A percentile compares a stretch with the other conserved stretches of the same genome.
phyloP scores from a whole-genome alignment of 2,888 invertebrate genomes.

The Linyphia triangularis region DNA sequence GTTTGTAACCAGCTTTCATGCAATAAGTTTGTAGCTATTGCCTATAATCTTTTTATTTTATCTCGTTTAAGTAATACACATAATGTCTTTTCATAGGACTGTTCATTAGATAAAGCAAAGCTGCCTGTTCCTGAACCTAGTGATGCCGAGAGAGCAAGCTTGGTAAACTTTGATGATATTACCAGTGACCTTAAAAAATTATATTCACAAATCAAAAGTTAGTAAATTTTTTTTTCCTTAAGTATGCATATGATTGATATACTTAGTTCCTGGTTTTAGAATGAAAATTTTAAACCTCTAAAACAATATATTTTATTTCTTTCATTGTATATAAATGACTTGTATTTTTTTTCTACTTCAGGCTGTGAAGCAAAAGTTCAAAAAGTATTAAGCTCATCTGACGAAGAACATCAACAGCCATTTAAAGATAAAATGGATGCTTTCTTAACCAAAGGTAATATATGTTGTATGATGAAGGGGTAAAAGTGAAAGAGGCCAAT shows the following conservation, averaged over 20 bases:
- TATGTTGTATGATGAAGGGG: too few species aligned
- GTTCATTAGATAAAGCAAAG: conserved; percentile 79
- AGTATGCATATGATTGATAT: not conserved
- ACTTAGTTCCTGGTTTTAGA: too few species aligned
- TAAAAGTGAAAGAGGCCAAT: too few species aligned
- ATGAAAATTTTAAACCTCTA: not conserved
- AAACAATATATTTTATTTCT: not conserved
- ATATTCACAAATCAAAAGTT: conserved; percentile 82
- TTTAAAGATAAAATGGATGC: conserved; percentile 92
- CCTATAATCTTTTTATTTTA: not conserved
- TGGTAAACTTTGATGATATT: conserved; percentile 92
- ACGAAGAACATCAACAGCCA: conserved; percentile 85
- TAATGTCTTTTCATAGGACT: conserved; percentile 39
- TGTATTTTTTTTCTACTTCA: conserved; percentile 76
- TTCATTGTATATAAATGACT: too few species aligned
- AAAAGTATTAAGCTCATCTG: conserved; percentile 83
- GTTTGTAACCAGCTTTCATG: not conserved
- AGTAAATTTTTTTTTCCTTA: not conserved
- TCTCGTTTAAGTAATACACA: not conserved
- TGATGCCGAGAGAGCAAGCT: conserved; percentile 90
- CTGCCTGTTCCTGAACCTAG: conserved; percentile 95
- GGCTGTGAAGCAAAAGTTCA: conserved; percentile 87
- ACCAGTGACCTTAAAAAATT: conserved; percentile 85
- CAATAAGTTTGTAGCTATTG: not conserved
- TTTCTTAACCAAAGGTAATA: conserved; percentile 85